These are phyloP conservation scores for Leptogaster cylindrica DNA, from an alignment of 2,888 invertebrate species.

Conservation along the genomic window DNA sequence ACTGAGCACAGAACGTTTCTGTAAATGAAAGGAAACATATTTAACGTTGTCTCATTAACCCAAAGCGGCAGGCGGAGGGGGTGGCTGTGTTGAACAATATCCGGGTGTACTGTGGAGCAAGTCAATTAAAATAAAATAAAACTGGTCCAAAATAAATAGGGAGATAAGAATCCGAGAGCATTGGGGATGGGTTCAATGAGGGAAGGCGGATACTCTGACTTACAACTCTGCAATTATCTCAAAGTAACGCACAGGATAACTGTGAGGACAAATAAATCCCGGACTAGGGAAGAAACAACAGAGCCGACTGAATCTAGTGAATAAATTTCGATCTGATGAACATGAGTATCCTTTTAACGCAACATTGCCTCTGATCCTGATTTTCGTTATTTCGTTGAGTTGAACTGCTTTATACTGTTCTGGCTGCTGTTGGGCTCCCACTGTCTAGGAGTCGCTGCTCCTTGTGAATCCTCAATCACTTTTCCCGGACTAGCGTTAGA, in stretches of 20 bases:
- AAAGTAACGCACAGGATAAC: slow-evolving; percentile 43
- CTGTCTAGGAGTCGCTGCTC: not conserved
- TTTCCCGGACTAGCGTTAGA: not conserved
- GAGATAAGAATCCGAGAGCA: slow-evolving; percentile 37
- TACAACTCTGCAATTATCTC: slow-evolving; percentile 44
- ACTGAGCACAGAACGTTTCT: slow-evolving; percentile 23
- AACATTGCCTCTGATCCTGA: slow-evolving; percentile 48
- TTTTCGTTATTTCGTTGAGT: slow-evolving; percentile 39
- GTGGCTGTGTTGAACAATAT: slow-evolving; percentile 2
- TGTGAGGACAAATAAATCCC: slow-evolving; percentile 31
- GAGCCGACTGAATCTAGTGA: slow-evolving; percentile 40
- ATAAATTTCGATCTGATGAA: slow-evolving; percentile 47
- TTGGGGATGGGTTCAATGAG: slow-evolving; percentile 4
- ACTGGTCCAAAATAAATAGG: slow-evolving; percentile 42
- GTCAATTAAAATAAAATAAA: slow-evolving; percentile 47
- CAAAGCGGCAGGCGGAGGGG: slow-evolving; percentile 7
- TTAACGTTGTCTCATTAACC: slow-evolving; percentile 45
- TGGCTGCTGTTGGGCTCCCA: not conserved
- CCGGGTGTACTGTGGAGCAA: slow-evolving; percentile 9
- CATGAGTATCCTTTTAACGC: slow-evolving; percentile 49
- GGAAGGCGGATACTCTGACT: slow-evolving; percentile 31
- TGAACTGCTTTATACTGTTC: not conserved
- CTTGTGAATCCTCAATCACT: slow-evolving; percentile 13
- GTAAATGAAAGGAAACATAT: slow-evolving; percentile 43
- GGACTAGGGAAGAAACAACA: slow-evolving; percentile 25